Conservation (phyloP, 2,113 vertebrate genomes). For the Eonycteris spelaea region DNA sequence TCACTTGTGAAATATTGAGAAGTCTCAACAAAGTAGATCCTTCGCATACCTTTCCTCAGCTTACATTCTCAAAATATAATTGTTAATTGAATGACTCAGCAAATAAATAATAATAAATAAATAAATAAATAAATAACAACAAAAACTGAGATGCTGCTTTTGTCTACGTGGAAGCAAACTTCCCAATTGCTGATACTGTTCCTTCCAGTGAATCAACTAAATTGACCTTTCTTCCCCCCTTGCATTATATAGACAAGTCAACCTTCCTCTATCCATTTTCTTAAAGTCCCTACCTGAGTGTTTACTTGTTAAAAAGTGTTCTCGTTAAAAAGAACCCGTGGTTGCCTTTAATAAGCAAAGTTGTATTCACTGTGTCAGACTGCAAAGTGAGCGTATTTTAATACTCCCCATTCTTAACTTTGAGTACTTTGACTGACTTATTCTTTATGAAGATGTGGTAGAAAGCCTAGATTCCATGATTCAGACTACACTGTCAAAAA, state of each 20-base stretch:
- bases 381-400: neutral
- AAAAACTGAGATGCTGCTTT: neutral
- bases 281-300: neutral
- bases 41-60: neutral
- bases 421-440: neutral
- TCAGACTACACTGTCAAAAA: constrained; percentile 7
- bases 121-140: neutral
- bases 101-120: neutral
- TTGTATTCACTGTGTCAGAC: neutral
- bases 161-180: neutral
- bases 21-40: neutral
- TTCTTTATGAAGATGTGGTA: neutral
- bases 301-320: neutral
- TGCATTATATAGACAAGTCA: neutral
- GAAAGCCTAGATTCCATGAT: neutral
- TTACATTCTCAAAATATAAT: neutral
- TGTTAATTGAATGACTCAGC: neutral
- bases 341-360: neutral
- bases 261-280: neutral
- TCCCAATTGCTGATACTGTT: neutral
- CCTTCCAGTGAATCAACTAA: neutral
- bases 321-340: neutral
- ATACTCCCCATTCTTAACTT: neutral
- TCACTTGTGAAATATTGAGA: neutral
- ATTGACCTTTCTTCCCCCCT: neutral